Conservation (phyloP, 2,888 invertebrate species). For the Andrena camellia region DNA sequence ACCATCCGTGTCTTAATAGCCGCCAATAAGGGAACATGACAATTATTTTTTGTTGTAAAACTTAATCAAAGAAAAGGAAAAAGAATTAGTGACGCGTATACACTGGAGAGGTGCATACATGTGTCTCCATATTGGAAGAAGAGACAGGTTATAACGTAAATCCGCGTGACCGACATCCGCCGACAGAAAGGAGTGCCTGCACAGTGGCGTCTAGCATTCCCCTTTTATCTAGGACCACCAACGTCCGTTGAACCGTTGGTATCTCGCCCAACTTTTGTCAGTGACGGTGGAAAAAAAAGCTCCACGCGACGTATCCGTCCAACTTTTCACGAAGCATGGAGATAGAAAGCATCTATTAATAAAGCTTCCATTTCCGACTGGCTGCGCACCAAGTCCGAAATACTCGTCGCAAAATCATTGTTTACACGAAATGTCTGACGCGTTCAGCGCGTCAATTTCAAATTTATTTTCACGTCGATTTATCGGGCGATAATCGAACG, state of each 20-base stretch:
- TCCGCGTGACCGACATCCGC: conserved; percentile 80
- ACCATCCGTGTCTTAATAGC: background rate
- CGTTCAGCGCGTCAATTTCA: conserved; percentile 6
- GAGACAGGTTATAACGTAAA: conserved; percentile 80
- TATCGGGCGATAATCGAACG: background rate
- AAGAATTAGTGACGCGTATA: conserved; percentile 28
- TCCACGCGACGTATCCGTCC: conserved; percentile 34
- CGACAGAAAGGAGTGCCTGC: conserved; percentile 71
- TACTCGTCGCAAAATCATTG: conserved; percentile 34
- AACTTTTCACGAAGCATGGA: conserved; percentile 40
- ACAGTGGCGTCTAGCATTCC: conserved; percentile 71
- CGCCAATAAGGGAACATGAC: background rate
- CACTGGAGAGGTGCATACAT: conserved; percentile 27
- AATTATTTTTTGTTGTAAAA: background rate
- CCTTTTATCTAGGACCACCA: conserved; percentile 73
- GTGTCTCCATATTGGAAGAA: conserved; percentile 68
- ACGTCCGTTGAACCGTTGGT: conserved; percentile 77
- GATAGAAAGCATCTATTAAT: conserved; percentile 63
- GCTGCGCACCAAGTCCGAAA: conserved; percentile 51
- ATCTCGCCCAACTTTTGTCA: conserved; percentile 61
- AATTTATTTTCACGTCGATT: background rate
- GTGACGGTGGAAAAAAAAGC: conserved; percentile 33
- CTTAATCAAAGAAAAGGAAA: background rate
- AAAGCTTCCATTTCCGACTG: conserved; percentile 57
- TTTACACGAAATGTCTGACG: conserved; percentile 18